phyloP scores from a whole-genome alignment of 2,888 invertebrate species.

The Polia nebulosa region DNA sequence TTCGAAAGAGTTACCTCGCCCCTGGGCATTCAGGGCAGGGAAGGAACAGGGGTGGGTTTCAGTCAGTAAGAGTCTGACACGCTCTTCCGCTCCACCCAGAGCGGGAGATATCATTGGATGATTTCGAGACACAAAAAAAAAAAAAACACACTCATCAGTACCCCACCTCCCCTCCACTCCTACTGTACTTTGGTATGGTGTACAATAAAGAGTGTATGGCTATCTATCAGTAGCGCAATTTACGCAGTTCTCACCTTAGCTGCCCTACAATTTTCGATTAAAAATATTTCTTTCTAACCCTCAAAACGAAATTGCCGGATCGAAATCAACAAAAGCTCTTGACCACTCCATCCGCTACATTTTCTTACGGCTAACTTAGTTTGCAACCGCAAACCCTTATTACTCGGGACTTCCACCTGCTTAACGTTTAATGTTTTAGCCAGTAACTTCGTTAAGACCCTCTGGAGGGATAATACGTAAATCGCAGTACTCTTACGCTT shows the following conservation, averaged over 20 bases:
- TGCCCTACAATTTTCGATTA: not conserved
- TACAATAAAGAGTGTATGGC: too few relatives aligned
- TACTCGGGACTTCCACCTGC: slow-evolving; percentile 55
- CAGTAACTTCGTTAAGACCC: slow-evolving; percentile 65
- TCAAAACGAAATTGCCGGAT: slow-evolving; percentile 5
- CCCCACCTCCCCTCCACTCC: too few relatives aligned
- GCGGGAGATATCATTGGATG: too few relatives aligned
- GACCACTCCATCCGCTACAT: slow-evolving; percentile 17
- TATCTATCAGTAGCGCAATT: too few relatives aligned
- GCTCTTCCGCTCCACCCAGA: too few relatives aligned
- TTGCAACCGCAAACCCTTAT: slow-evolving; percentile 53
- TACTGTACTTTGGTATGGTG: too few relatives aligned
- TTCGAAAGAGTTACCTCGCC: too few relatives aligned
- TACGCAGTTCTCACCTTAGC: not conserved
- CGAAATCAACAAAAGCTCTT: slow-evolving; percentile 32
- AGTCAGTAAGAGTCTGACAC: too few relatives aligned
- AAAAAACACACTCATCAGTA: too few relatives aligned
- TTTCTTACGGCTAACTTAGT: slow-evolving; percentile 52
- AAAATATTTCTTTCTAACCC: slow-evolving; percentile 19
- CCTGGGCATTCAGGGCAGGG: too few relatives aligned
- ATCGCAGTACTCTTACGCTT: slow-evolving; percentile 53
- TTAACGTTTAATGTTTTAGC: slow-evolving; percentile 57
- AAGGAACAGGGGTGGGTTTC: too few relatives aligned
- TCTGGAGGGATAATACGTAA: slow-evolving; percentile 59
- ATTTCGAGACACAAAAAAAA: too few relatives aligned